Evolutionary conservation across 2,797 vertebrate genomes (phyloP), one percentile per base, ranked within the genome.

Genomic region (Protosalanx chinensis): DNA sequence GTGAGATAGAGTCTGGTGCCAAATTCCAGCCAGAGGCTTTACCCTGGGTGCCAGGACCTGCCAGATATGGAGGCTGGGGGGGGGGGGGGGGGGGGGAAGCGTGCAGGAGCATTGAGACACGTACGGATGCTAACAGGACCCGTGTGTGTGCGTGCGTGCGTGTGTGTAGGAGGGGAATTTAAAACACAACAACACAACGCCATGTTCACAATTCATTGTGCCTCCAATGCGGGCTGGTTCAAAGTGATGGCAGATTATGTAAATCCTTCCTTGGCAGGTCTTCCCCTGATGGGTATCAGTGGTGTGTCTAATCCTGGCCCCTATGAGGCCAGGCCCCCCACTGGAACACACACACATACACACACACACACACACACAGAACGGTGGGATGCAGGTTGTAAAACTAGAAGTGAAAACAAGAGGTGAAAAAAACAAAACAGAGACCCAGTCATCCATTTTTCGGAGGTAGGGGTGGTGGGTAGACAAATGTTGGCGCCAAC

Each of bases 201-300:
- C 29, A 27, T 4, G 32, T 60, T 74, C 68, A 64, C 46, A 23
- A 71, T 76, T 77, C 70, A 63, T 46, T 59, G 71, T 72, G 72
- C 72, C 77, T 74, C 60, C 23, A 76, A 81, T 70, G 72, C 66
- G 30, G 67, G 62, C 65, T 65, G 64, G 73, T 69, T 74, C 76
- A 66, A 74, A 79, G 72, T 57, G 61, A 76, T 64, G 70, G 72
- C 67, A 79, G 82, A 78, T 81, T 78, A 78, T 76, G 70, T 59
- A 76, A 81, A 73, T 81, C 73, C 70, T 35, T 69, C 67, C 58
- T 6, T 49, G 23, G 69, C 64, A 56, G 15, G 68, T 77, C 58
- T 29, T 46, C 33, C 58, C 23, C 58, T 1, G 58, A 76, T 75
- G 68, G 65, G 57, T 73, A 74, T 81, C 76, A 76, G 70, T 33